Conservation (phyloP, 2,113 vertebrate species). For the Percina caprodes region DNA sequence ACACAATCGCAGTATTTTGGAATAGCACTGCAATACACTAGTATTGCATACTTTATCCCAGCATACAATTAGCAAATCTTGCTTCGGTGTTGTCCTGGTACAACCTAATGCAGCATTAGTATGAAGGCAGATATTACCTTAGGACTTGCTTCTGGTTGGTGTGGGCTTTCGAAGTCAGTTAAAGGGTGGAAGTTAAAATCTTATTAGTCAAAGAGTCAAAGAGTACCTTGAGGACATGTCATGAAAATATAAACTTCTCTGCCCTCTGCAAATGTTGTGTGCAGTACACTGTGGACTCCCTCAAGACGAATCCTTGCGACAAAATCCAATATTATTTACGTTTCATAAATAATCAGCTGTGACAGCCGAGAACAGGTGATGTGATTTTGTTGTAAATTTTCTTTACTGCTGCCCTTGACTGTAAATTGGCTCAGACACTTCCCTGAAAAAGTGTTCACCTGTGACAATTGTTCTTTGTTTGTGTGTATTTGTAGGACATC, state of each 20-base stretch:
- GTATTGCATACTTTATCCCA: not conserved
- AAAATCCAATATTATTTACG: slow-evolving; percentile 23
- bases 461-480: slow-evolving; percentile 1
- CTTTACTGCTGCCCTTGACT: slow-evolving; percentile 5
- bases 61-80: slow-evolving; percentile 6
- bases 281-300: slow-evolving; percentile 34
- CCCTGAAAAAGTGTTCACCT: not conserved
- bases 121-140: slow-evolving; percentile 21
- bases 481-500: slow-evolving; percentile 89
- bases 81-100: not conserved
- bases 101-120: slow-evolving; percentile 26
- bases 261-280: slow-evolving; percentile 48
- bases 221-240: slow-evolving; percentile 37
- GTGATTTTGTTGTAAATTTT: slow-evolving; percentile 16
- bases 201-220: slow-evolving; percentile 27
- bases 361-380: slow-evolving; percentile 18
- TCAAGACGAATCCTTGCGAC: slow-evolving; percentile 16
- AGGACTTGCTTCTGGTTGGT: slow-evolving; percentile 30
- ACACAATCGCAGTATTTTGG: slow-evolving; percentile 5
- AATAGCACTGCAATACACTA: slow-evolving; percentile 8
- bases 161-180: slow-evolving; percentile 16
- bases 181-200: slow-evolving; percentile 46
- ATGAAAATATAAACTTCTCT: slow-evolving; percentile 51
- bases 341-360: slow-evolving; percentile 32
- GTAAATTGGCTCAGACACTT: not conserved